Percentiles rank a stretch among this genome's conserved stretches.
These are phyloP conservation scores for Drosophila trapezifrons DNA, from an alignment of 1,140 invertebrate species.

Conservation along the genomic window DNA sequence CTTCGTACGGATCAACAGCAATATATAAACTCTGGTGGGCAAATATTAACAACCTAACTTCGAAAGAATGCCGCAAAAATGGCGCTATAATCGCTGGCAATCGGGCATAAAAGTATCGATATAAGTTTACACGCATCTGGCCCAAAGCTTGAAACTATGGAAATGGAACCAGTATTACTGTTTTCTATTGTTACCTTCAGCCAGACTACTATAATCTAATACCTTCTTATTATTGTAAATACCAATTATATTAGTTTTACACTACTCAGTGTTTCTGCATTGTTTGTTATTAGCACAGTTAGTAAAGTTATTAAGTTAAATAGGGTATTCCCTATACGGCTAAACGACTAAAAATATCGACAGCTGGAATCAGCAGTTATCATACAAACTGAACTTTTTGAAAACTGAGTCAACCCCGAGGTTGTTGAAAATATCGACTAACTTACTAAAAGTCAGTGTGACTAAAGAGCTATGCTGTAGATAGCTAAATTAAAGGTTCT, in stretches of 20 bases:
- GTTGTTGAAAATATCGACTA: too few species aligned
- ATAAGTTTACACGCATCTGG: not conserved
- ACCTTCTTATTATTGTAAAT: not conserved
- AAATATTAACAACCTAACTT: slow-evolving; percentile 16
- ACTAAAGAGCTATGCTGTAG: too few species aligned
- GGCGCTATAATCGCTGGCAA: not conserved
- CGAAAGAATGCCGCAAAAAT: slow-evolving; percentile 26
- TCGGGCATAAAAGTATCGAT: not conserved
- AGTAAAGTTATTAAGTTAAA: too few species aligned
- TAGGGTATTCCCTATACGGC: too few species aligned
- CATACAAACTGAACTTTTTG: too few species aligned
- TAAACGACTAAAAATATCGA: too few species aligned
- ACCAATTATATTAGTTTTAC: not conserved
- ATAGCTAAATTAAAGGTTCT: too few species aligned
- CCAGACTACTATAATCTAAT: not conserved
- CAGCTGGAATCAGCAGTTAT: too few species aligned
- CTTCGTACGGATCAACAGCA: not conserved
- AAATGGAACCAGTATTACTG: not conserved
- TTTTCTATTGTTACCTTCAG: not conserved
- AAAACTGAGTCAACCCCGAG: too few species aligned
- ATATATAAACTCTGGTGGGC: slow-evolving; percentile 13
- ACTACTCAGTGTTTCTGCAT: too few species aligned
- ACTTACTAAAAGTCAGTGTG: too few species aligned
- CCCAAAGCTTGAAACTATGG: not conserved
- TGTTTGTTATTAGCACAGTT: too few species aligned